Conservation (phyloP, 2,888 invertebrate species). For the Gastracanthus pulcherrimus region DNA sequence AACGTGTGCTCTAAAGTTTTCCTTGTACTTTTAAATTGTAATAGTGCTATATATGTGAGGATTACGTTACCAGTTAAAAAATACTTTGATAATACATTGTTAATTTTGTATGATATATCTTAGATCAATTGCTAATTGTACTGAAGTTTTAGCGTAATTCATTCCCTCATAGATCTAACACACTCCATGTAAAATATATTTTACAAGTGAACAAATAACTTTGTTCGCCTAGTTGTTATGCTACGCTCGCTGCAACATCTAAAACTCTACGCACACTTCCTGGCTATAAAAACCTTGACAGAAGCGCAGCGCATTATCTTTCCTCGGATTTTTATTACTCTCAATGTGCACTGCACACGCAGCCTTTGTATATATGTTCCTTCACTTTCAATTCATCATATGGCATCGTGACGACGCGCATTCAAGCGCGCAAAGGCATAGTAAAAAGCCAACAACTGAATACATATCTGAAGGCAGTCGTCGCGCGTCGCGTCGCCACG, state of each 20-base stretch:
- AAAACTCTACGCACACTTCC: neutral
- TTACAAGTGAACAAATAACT: no score
- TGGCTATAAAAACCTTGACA: slow-evolving; percentile 3
- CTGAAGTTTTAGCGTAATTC: no score
- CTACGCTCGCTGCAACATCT: neutral
- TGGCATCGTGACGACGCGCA: neutral
- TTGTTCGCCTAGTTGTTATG: neutral
- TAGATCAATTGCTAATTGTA: no score
- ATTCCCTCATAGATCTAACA: no score
- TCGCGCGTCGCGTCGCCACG: no score
- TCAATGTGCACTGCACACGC: neutral
- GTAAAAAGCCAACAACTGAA: neutral
- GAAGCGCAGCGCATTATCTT: neutral
- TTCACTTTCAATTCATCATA: slow-evolving; percentile 20
- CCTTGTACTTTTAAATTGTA: no score
- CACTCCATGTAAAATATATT: no score
- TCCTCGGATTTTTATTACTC: slow-evolving; percentile 16
- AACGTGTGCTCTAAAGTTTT: no score
- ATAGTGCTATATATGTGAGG: no score
- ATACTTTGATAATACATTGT: no score
- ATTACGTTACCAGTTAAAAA: no score
- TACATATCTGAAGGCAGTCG: neutral
- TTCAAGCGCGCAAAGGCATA: neutral
- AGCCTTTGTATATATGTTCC: slow-evolving; percentile 2
- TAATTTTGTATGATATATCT: no score